Base-by-base conservation (phyloP, 2,888 invertebrate genomes). In the Gastrophysa polygoni region DNA sequence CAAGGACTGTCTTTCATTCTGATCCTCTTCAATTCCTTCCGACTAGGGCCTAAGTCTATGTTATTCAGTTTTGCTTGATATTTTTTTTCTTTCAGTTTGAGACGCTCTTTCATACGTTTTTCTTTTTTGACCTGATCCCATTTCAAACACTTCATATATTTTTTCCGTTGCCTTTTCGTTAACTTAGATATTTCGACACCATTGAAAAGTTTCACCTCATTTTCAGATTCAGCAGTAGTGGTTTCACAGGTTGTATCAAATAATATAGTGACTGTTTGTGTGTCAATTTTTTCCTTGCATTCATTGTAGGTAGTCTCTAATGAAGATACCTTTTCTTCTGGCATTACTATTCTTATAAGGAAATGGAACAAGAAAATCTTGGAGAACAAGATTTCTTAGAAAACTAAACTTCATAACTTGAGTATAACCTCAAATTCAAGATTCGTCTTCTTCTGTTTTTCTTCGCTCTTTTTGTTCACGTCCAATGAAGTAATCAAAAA, bases 1-100 rank as follows among this genome's bases (percentile, higher is more conserved):
- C 89, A 91, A 54, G 84, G 83, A 63, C 90, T 89, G 66, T 87
- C 85, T 46, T 86, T 86, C 84, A 91, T 87, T 76, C 86, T 91
- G 79, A 87, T 87, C 73, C 83, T 84, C 81, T 95, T 95, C 10
- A 96, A 80, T 61, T 87, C 85, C 81, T 94, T 95, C 61, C 95
- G 87, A 38, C 89, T 90, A 0, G 94, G 94, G 0, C 92, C 92
- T 2, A 89, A 76, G 61, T 89, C 86, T 57, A 90, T 82, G 69
- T 93, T 92, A 63, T 89, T 88, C 59, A 87, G 86, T 66, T 88
- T 87, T 1, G 92, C 92, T 75, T 87, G 86, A 51, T 84, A 85
- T 61, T 88, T 85, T 75, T 90, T 89, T 71, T 87, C 85, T 75
- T 91, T 93, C 11, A 87, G 85, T 70, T 76, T 78, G 4, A 76